These are phyloP conservation scores for Muntiacus reevesi DNA, from an alignment of 2,113 vertebrate genomes.

Conservation along the genomic window DNA sequence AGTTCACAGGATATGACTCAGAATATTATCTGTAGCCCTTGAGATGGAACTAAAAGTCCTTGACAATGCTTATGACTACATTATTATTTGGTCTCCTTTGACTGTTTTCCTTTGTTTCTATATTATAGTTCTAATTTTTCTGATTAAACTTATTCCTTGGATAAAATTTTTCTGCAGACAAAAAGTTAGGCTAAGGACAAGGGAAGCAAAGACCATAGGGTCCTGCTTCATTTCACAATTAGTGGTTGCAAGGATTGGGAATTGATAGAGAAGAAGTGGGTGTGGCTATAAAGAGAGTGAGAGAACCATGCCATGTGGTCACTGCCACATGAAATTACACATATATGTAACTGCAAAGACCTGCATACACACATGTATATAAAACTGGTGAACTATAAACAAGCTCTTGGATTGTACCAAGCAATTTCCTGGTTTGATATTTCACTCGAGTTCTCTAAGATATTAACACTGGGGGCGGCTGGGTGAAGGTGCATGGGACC, in stretches of 20 bases:
- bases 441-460: not conserved
- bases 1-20: rapidly evolving
- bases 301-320: not conserved
- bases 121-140: not conserved
- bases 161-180: not conserved
- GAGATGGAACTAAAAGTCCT: not conserved
- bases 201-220: not conserved
- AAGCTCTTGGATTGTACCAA: not conserved
- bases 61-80: not conserved
- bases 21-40: not conserved
- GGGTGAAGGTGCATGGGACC: not conserved
- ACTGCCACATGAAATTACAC: not conserved
- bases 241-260: not conserved
- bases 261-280: not conserved
- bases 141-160: not conserved
- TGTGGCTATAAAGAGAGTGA: not conserved
- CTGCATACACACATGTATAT: not conserved
- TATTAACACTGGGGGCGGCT: not conserved
- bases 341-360: not conserved
- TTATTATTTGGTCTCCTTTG: not conserved
- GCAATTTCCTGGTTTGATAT: not conserved
- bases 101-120: not conserved
- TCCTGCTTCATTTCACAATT: not conserved
- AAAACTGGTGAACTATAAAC: not conserved
- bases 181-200: not conserved